A percentile compares a stretch with the other conserved stretches of the same genome.
Evolutionary conservation across 1,140 invertebrate species (phyloP).

Genomic region (Papilio dardanus): DNA sequence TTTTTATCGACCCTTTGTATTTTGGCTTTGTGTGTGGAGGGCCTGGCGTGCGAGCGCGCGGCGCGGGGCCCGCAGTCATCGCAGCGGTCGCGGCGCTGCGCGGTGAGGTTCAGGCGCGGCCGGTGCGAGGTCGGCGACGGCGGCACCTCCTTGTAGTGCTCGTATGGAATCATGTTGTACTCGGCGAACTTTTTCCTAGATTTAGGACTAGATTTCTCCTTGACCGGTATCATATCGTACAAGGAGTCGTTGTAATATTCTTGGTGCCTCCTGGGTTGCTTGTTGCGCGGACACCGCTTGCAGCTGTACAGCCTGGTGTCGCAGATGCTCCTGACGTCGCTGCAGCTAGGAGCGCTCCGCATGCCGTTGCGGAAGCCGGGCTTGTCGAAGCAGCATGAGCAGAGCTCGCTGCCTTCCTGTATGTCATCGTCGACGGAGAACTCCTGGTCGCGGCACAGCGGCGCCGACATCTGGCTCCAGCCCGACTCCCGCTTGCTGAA

Average conservation of each 20-base stretch:
- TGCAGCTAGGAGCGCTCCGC: constrained; percentile 40
- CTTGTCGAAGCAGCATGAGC: constrained; percentile 63
- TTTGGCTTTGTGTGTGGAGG: neutral
- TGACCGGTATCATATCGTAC: constrained; percentile 72
- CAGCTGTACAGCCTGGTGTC: constrained; percentile 67
- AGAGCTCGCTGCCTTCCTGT: constrained; percentile 56
- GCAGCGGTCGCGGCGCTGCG: constrained; percentile 57
- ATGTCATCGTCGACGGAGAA: constrained; percentile 51
- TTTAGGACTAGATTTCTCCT: constrained; percentile 74
- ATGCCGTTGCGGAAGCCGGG: constrained; percentile 40
- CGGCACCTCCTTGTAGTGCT: constrained; percentile 68
- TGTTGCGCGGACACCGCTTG: constrained; percentile 48
- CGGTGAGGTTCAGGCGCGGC: constrained; percentile 67
- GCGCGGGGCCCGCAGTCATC: constrained; percentile 48
- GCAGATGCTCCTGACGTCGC: constrained; percentile 65
- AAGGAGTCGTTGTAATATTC: constrained; percentile 66
- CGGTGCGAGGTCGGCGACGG: constrained; percentile 69
- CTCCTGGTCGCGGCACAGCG: constrained; percentile 71
- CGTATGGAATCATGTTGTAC: constrained; percentile 50
- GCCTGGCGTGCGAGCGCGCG: constrained; percentile 37
- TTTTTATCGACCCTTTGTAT: constrained; percentile 37
- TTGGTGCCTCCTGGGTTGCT: constrained; percentile 42
- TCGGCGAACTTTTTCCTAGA: constrained; percentile 61
- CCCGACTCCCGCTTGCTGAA: constrained; percentile 62
- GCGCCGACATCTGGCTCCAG: constrained; percentile 70